Evolutionary conservation across 2,113 vertebrate genomes (phyloP).

Genomic region (Mustelus asterias): DNA sequence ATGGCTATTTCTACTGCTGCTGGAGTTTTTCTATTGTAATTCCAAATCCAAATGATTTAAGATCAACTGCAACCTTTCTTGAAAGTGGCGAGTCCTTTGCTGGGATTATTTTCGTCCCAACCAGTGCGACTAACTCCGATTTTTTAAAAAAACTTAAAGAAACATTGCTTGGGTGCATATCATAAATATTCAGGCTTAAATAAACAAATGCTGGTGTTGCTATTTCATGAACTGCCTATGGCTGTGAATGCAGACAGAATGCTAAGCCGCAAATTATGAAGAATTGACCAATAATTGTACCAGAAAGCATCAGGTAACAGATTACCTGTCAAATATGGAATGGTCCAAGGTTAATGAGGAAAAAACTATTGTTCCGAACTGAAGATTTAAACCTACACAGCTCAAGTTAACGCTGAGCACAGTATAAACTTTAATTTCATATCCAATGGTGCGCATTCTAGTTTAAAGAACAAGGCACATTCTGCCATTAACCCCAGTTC

Average conservation of each 20-base stretch:
- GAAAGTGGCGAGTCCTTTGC: background rate
- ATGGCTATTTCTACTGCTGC: background rate
- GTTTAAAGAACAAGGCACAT: background rate
- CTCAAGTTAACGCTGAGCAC: background rate
- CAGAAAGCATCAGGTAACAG: slow-evolving; percentile 16
- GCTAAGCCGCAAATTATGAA: background rate
- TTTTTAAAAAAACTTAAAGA: background rate
- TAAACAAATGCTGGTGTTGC: background rate
- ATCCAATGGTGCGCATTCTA: background rate
- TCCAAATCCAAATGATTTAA: background rate
- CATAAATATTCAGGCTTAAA: background rate
- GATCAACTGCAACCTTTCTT: background rate
- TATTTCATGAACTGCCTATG: background rate
- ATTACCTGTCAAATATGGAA: background rate
- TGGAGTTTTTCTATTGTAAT: background rate
- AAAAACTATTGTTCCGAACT: background rate
- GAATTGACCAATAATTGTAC: background rate
- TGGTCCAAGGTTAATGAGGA: background rate
- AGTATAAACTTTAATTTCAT: slow-evolving; percentile 16
- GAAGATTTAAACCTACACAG: background rate
- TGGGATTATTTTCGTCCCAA: background rate
- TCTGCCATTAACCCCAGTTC: background rate
- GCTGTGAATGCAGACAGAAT: background rate
- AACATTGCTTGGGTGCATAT: background rate
- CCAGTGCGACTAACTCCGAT: background rate